These are phyloP conservation scores for Epinephelus malabaricus DNA, from an alignment of 2,797 vertebrate species.

Conservation along the genomic window DNA sequence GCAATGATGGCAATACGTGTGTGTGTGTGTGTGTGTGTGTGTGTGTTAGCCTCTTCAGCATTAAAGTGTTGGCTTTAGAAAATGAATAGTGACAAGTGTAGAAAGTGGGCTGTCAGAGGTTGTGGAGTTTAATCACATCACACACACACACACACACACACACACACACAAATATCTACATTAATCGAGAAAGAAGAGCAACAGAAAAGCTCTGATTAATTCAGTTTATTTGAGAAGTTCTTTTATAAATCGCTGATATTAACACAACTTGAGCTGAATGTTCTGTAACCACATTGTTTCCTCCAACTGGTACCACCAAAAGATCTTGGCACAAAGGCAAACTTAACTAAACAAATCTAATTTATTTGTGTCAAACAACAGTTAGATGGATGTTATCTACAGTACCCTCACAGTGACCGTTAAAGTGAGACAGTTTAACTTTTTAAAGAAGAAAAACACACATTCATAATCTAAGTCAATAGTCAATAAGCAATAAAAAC, in stretches of 20 bases:
- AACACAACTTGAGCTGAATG: background rate
- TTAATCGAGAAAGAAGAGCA: slow-evolving; percentile 22
- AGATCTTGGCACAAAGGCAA: background rate
- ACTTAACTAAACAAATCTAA: background rate
- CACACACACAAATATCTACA: slow-evolving; percentile 22
- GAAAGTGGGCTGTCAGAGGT: slow-evolving; percentile 50
- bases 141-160: slow-evolving; percentile 3
- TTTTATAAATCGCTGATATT: background rate
- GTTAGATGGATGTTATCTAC: background rate
- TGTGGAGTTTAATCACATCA: slow-evolving; percentile 45
- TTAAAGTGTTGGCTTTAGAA: slow-evolving; percentile 38
- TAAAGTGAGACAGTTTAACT: background rate
- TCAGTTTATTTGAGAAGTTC: slow-evolving; percentile 16
- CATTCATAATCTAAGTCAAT: background rate
- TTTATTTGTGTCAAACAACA: background rate
- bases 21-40: background rate
- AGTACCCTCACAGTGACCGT: background rate
- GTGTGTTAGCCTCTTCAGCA: slow-evolving; percentile 25
- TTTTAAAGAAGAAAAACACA: background rate
- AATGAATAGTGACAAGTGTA: slow-evolving; percentile 68
- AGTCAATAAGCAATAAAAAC: background rate
- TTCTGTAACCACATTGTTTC: background rate
- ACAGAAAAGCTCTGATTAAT: slow-evolving; percentile 22
- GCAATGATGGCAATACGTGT: background rate
- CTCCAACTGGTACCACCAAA: background rate